These are phyloP conservation scores for Rattus norvegicus DNA, from an alignment of 2,113 vertebrate species.

Conservation along the genomic window GRCr8 NC_086020.1:244584501-244585000, in stretches of 20 bases:
- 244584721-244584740: not conserved
- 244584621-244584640: not conserved
- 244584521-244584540: not conserved
- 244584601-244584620: too few relatives aligned
- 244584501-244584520: not conserved
- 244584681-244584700: not conserved
- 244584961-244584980: slow-evolving; percentile 16
- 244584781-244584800: not conserved
- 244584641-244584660: not conserved
- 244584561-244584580: not conserved
- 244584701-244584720: not conserved
- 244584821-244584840: not conserved
- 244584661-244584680: not conserved
- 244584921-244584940: not conserved
- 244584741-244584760: not conserved
- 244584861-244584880: not conserved
- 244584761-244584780: not conserved
- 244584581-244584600: not conserved
- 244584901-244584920: not conserved
- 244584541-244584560: not conserved
- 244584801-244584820: not conserved
- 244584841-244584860: not conserved
- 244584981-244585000: not conserved
- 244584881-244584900: not conserved
- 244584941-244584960: not conserved